These are phyloP conservation scores for Varanus komodoensis DNA, from an alignment of 2,113 vertebrate genomes.

Conservation along the genomic window DNA sequence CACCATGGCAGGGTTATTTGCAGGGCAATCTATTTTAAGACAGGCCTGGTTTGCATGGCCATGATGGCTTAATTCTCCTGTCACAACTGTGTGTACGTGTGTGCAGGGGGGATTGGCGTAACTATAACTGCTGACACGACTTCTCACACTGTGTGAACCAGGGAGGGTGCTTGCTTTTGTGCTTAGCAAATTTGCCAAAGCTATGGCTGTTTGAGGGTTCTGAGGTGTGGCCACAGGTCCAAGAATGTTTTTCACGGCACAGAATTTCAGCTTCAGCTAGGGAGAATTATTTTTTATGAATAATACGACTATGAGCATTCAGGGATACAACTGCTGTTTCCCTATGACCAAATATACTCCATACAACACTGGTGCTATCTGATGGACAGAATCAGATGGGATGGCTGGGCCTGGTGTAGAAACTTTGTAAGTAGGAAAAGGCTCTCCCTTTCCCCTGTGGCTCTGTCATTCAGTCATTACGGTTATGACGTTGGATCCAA, in stretches of 20 bases:
- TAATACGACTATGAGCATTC: background rate
- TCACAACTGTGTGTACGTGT: no score
- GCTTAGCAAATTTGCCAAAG: no score
- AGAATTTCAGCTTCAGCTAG: background rate
- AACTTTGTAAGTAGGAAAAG: background rate
- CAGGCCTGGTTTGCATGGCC: background rate
- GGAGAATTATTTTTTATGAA: background rate
- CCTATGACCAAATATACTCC: background rate
- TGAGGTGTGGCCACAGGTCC: no score
- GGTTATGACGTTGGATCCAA: background rate
- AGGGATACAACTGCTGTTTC: background rate
- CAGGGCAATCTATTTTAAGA: background rate
- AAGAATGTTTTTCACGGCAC: no score
- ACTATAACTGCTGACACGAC: no score
- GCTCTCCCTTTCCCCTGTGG: background rate
- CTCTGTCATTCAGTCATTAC: background rate
- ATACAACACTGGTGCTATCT: background rate
- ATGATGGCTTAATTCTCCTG: no score
- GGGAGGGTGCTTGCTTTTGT: no score
- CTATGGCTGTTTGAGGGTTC: no score
- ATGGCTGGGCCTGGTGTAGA: background rate
- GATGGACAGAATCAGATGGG: background rate
- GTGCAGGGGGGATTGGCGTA: no score
- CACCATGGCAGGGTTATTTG: background rate
- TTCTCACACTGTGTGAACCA: no score